phyloP scores from a whole-genome alignment of 2,888 invertebrate species.

The Panzeria rudis region DNA sequence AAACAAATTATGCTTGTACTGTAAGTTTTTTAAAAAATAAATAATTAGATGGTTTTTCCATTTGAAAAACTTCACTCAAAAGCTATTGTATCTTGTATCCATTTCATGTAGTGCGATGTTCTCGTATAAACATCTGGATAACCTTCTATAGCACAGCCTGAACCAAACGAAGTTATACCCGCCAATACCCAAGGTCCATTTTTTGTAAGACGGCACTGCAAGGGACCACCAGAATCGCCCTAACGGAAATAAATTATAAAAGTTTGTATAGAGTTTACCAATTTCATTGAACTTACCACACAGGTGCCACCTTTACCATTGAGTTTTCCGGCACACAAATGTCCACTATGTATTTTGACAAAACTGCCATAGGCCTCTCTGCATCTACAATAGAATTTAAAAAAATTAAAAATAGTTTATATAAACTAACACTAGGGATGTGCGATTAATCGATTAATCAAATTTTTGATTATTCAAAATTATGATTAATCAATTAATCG shows the following conservation, averaged over 20 bases:
- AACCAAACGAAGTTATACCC: constrained; percentile 95
- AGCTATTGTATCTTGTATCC: constrained; percentile 87
- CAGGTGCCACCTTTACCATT: constrained; percentile 95
- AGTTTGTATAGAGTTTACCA: neutral
- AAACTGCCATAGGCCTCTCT: constrained; percentile 87
- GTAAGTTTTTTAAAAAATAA: constrained; percentile 43
- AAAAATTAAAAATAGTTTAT: neutral
- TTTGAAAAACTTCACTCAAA: constrained; percentile 74
- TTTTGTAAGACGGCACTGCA: constrained; percentile 90
- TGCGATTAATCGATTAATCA: too few relatives aligned
- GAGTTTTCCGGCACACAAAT: constrained; percentile 94
- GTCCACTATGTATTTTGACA: constrained; percentile 89
- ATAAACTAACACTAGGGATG: too few relatives aligned
- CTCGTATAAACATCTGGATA: constrained; percentile 95
- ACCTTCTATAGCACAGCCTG: constrained; percentile 94
- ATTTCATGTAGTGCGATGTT: constrained; percentile 92
- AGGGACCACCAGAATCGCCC: constrained; percentile 96
- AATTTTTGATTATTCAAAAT: too few relatives aligned
- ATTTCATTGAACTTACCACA: constrained; percentile 87
- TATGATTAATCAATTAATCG: too few relatives aligned
- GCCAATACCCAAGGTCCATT: constrained; percentile 94
- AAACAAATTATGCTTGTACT: constrained; percentile 57
- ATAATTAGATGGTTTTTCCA: too few relatives aligned
- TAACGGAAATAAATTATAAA: constrained; percentile 80
- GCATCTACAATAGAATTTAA: constrained; percentile 80